Percentiles rank a stretch among this genome's conserved stretches.
Conservation (phyloP, 2,888 invertebrate genomes). For the Balanococcus diminutus region DNA sequence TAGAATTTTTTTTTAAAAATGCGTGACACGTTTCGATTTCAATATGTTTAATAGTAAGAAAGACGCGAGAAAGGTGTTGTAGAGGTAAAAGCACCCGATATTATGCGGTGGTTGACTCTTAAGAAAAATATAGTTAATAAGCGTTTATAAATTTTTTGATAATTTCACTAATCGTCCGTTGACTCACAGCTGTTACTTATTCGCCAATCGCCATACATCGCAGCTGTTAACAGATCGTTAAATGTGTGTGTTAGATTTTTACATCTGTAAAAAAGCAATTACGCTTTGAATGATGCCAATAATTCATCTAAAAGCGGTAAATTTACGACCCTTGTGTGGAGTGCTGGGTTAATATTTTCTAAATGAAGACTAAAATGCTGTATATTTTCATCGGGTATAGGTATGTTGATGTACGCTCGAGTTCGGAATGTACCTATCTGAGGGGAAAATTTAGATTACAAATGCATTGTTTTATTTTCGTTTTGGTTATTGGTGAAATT, state of each 20-base stretch:
- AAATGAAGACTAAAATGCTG: background rate
- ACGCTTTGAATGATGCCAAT: constrained; percentile 27
- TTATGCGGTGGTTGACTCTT: background rate
- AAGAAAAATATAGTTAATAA: background rate
- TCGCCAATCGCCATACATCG: background rate
- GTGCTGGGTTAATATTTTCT: constrained; percentile 12
- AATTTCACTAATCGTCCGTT: constrained; percentile 6
- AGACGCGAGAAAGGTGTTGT: background rate
- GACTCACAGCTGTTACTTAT: constrained; percentile 17
- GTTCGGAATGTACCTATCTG: no score
- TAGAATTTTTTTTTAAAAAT: background rate
- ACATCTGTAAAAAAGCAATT: constrained; percentile 25
- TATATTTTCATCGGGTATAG: background rate
- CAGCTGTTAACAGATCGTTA: constrained; percentile 38
- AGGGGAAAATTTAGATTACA: no score
- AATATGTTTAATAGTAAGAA: background rate
- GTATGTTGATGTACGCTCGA: no score
- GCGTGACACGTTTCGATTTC: background rate
- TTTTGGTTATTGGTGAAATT: no score
- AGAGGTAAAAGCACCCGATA: background rate
- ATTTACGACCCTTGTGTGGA: constrained; percentile 24
- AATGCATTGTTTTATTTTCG: no score
- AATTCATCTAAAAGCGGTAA: constrained; percentile 30
- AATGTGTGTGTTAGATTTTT: constrained; percentile 33
- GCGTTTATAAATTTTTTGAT: background rate